These are phyloP conservation scores for Mallotus villosus DNA, from an alignment of 2,797 vertebrate genomes.

Conservation along the genomic window DNA sequence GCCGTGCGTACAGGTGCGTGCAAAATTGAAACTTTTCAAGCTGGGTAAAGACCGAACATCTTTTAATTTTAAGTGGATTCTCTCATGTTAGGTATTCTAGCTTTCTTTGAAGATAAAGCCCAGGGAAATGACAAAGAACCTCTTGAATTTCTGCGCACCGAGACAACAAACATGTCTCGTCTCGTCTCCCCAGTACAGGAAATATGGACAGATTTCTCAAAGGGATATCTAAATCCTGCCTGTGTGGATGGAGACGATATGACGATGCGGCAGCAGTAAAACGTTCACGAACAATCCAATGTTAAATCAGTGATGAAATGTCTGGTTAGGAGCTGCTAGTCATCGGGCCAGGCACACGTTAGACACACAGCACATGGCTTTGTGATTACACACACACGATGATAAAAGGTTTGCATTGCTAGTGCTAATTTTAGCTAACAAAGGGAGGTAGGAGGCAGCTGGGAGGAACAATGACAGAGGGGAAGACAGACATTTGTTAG, in stretches of 20 bases:
- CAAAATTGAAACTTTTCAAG: background rate
- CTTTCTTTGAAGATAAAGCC: constrained; percentile 29
- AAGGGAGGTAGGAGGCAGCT: constrained; percentile 65
- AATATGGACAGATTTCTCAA: background rate
- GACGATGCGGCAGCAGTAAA: background rate
- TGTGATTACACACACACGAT: constrained; percentile 17
- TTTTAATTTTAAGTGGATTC: constrained; percentile 13
- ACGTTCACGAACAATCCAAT: too few relatives aligned
- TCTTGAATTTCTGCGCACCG: background rate
- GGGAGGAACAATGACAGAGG: constrained; percentile 59
- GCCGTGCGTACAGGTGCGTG: background rate
- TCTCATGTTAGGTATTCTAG: constrained; percentile 39
- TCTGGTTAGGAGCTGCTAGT: background rate
- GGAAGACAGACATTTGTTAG: constrained; percentile 26
- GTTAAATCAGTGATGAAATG: constrained; percentile 4
- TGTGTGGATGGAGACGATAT: background rate
- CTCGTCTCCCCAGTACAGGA: background rate
- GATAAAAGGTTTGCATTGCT: constrained; percentile 46
- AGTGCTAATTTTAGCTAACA: constrained; percentile 65
- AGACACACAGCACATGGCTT: constrained; percentile 19
- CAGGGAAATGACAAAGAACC: background rate
- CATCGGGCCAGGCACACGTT: background rate
- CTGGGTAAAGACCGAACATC: background rate
- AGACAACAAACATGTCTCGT: background rate
- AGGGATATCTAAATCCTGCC: background rate